Conservation (phyloP, 37 sponge, comb jelly and placozoan genomes). For the Chondrosia reniformis region DNA sequence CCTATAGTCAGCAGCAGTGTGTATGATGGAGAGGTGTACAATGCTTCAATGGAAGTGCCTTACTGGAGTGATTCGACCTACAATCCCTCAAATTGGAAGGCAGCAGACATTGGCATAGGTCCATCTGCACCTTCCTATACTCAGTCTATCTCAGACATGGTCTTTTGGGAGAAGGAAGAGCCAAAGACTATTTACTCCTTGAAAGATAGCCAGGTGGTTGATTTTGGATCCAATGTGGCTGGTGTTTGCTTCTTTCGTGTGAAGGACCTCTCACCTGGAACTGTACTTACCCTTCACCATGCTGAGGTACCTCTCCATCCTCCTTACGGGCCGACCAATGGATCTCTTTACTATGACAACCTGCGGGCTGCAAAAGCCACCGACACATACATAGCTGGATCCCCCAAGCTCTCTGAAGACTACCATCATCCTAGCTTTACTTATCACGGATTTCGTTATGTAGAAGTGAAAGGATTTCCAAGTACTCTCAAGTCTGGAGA, state of each 20-base stretch:
- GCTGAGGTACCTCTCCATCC: constrained; percentile 53
- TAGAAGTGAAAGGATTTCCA: constrained; percentile 41
- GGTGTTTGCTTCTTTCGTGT: constrained; percentile 34
- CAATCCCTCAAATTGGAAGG: neutral
- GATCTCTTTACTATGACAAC: constrained; percentile 52
- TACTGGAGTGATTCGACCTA: neutral
- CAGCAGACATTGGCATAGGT: constrained; percentile 29
- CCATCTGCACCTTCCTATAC: constrained; percentile 38
- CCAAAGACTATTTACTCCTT: constrained; percentile 28
- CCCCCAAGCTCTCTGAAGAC: neutral
- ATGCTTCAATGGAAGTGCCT: constrained; percentile 9
- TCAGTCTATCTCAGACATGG: constrained; percentile 33
- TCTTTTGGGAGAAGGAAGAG: neutral
- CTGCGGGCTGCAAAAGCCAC: constrained; percentile 36
- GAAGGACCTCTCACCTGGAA: neutral
- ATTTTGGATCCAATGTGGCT: constrained; percentile 56
- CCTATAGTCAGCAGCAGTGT: constrained; percentile 28
- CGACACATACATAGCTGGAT: constrained; percentile 28
- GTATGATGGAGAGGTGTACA: constrained; percentile 53
- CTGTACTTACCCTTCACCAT: constrained; percentile 21
- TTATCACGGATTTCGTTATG: constrained; percentile 75
- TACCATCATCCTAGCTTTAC: constrained; percentile 54
- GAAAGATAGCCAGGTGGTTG: constrained; percentile 40
- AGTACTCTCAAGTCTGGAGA: constrained; percentile 23
- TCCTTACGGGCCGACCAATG: constrained; percentile 53